Evolutionary conservation across 2,113 vertebrate genomes (phyloP), one percentile per base, ranked within the genome.

Genomic region (Centropus unirufus): DNA sequence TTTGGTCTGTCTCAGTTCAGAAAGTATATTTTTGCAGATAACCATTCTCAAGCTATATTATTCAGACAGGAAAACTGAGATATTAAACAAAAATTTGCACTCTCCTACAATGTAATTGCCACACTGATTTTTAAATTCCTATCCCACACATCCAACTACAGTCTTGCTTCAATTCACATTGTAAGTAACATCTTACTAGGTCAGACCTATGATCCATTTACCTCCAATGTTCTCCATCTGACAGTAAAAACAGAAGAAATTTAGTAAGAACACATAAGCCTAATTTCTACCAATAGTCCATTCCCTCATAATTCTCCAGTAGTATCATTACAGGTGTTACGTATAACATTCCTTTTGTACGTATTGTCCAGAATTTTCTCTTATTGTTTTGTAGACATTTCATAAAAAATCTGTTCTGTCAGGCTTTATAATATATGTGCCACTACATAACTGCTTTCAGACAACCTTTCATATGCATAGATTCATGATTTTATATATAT

Each of bases 401-500:
- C 19, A 4, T 49, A 22, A 49, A 24, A 46, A 29, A 24, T 6
- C 6, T 36, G 6, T 27, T 72, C 22, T 47, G 8, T 26, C 16
- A 49, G 20, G 6, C 4, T 73, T 3, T 69, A 23, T 69, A 85
- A 51, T 67, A 11, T 6, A 30, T 40, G 2, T 69, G 3, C 39
- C n/a, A 54, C 44, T 64, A 44, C 5, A 78, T 34, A 27, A 3
- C 11, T 76, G 1, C 1, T 89, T 87, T 92, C 26, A 93, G 36
- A 54, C 19, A n/a, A 13, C 8, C 1, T 46, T 62, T 34, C 21
- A 32, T 11, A 47, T 1, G 8, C 20, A 21, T 49, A 8, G 24
- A 13, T 0, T 0, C 3, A 9, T 19, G 44, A 21, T 58, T 83
- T 21, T 36, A 17, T 20, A 32, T 8, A 8, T 21, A 49, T 8